These are phyloP conservation scores for Stichopus chloronotus DNA, from an alignment of 35 echinoderm and acorn worm species.

Conservation along the genomic window DNA sequence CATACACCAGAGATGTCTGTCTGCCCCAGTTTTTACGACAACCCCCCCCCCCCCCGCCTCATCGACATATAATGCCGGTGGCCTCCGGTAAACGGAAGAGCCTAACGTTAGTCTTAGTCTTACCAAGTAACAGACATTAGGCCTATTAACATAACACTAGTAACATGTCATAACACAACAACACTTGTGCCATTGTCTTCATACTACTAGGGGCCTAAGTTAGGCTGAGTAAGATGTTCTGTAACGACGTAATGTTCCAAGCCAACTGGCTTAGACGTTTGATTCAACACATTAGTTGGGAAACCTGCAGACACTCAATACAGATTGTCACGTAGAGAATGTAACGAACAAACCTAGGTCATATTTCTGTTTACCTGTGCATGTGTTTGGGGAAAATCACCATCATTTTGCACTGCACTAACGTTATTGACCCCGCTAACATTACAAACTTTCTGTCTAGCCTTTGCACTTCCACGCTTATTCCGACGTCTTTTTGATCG, in stretches of 20 bases:
- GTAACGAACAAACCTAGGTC: not conserved
- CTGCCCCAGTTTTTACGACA: too few relatives aligned
- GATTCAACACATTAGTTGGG: not conserved
- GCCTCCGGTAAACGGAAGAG: too few relatives aligned
- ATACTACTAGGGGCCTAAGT: too few relatives aligned
- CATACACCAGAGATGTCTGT: too few relatives aligned
- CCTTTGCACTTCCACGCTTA: conserved; percentile 92
- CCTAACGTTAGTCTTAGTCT: too few relatives aligned
- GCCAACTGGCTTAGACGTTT: not conserved
- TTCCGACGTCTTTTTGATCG: conserved; percentile 90
- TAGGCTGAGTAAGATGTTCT: too few relatives aligned
- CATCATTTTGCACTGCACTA: conserved; percentile 5
- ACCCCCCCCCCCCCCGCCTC: too few relatives aligned
- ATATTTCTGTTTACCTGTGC: conserved; percentile 44
- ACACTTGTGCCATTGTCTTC: too few relatives aligned
- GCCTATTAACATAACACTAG: too few relatives aligned
- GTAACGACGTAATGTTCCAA: not conserved
- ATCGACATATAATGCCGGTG: too few relatives aligned
- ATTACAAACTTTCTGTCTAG: conserved; percentile 69
- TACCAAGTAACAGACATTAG: too few relatives aligned
- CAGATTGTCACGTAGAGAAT: not conserved
- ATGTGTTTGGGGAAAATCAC: conserved; percentile 5
- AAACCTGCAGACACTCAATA: not conserved
- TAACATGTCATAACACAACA: too few relatives aligned
- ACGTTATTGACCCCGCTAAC: conserved; percentile 61